Evolutionary conservation across 2,888 invertebrate genomes (phyloP), one percentile per base, ranked within the genome.

Genomic region (Phasia obesa): DNA sequence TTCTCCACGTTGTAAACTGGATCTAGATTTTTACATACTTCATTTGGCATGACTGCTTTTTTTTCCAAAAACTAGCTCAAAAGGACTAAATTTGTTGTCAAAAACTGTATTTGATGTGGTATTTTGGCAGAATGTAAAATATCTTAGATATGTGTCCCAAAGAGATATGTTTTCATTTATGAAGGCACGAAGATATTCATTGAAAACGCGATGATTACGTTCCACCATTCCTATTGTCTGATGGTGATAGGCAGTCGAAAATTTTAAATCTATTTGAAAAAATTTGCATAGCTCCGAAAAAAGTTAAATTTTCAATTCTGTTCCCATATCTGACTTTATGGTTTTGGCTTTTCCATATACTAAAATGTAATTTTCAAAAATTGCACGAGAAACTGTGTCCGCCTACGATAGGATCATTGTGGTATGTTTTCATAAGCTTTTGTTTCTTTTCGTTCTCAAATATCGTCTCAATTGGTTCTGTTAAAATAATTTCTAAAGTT

Each of bases 201-300:
- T 51, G 13, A 51, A 51, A 9, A 19, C 21, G 9, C 51, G 19
- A 11, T 51, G 59, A 19, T 59, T 59, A 11, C 53, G 53, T 25
- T 53, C 53, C 11, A 53, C 53, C 9, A 17, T 47, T 47, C 47
- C 47, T 47, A 47, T 5, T 6, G 25, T 44, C 23, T 62, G 44
- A 21, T 62, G 60, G n/a, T 62, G 60, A 42, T 62, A 62, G 4
- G 23, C 21, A 42, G 21, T 62, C 21, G 19, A 62, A 38, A 35
- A 59, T 38, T 59, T 59, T 21, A 31, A 31, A 31, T 31, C 2
- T 31, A 31, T 31, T 31, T 31, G 5, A 31, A 4, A 31, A 9
- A 31, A 31, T 31, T 4, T 31, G 9, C 31, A 2, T 7, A 31
- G 31, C 9, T 31, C 31, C 1, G n/a, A 2, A 31, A 31, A 31